phyloP scores from a whole-genome alignment of 2,888 invertebrate species.

The Meiosimyza decipiens region DNA sequence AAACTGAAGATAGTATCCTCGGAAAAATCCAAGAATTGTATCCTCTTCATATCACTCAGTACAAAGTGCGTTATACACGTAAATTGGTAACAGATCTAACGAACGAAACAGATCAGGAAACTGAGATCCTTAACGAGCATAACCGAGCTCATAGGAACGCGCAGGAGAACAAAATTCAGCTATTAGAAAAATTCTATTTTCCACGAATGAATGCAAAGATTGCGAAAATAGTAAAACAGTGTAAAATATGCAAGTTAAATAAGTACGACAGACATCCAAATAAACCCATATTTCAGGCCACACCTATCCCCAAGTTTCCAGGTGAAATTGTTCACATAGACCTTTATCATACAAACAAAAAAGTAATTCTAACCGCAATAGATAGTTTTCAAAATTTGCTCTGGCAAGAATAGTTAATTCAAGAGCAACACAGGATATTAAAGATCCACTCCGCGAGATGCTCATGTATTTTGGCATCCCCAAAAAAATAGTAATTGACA shows the following conservation, averaged over 20 bases:
- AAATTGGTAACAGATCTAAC: conserved; percentile 24
- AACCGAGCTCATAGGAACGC: conserved; percentile 9
- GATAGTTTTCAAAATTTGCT: conserved; percentile 8
- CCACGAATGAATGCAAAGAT: conserved; percentile 28
- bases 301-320: conserved; percentile 7
- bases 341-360: no score
- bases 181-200: conserved; percentile 35
- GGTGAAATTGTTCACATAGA: conserved; percentile 15
- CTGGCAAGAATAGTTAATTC: not conserved
- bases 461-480: not conserved
- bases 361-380: not conserved
- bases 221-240: not conserved
- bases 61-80: conserved; percentile 26
- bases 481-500: not conserved
- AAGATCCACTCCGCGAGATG: conserved; percentile 2
- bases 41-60: conserved; percentile 6
- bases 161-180: conserved; percentile 32
- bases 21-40: conserved; percentile 10
- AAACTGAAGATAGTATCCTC: conserved; percentile 18
- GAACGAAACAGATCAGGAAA: not conserved
- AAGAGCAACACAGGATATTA: conserved; percentile 1
- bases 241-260: not conserved
- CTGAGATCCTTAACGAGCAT: no score
- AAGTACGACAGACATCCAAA: conserved; percentile 12
- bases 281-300: not conserved